phyloP scores from a whole-genome alignment of 2,113 vertebrate genomes.

The Petrocephalus microphthalmus region DNA sequence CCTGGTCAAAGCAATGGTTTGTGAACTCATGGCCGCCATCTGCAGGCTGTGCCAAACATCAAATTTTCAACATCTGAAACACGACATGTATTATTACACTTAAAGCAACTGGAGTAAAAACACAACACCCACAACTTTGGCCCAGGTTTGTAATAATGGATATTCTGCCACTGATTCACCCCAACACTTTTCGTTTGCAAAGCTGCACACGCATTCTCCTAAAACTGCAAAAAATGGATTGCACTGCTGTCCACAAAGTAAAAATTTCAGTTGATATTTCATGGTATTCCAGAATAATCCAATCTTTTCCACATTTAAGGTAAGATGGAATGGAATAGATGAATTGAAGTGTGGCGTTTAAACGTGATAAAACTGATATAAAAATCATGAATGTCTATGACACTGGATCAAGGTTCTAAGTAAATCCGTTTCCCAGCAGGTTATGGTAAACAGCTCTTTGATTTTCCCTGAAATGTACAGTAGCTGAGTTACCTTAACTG shows the following conservation, averaged over 20 bases:
- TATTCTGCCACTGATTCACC: background rate
- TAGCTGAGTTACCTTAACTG: background rate
- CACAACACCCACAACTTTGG: background rate
- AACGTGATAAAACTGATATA: background rate
- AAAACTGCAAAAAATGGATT: background rate
- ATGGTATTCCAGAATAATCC: background rate
- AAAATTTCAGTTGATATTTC: background rate
- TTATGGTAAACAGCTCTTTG: background rate
- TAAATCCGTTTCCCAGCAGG: background rate
- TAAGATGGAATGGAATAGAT: background rate
- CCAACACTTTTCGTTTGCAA: background rate
- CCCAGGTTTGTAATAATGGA: background rate
- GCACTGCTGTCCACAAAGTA: background rate
- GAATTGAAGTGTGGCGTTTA: background rate
- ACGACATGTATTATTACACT: background rate
- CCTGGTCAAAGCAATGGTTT: background rate
- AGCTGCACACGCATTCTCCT: background rate
- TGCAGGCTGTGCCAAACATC: background rate
- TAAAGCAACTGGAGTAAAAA: background rate
- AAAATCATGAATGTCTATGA: background rate
- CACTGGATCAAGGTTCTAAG: background rate
- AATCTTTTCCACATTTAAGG: background rate
- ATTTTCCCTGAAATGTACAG: background rate
- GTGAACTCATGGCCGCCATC: background rate
- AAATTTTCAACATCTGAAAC: background rate